Percentiles rank a stretch among this genome's conserved stretches.
Evolutionary conservation across 2,113 vertebrate species (phyloP).

Genomic region (Cyprinodon brontotheroides): DNA sequence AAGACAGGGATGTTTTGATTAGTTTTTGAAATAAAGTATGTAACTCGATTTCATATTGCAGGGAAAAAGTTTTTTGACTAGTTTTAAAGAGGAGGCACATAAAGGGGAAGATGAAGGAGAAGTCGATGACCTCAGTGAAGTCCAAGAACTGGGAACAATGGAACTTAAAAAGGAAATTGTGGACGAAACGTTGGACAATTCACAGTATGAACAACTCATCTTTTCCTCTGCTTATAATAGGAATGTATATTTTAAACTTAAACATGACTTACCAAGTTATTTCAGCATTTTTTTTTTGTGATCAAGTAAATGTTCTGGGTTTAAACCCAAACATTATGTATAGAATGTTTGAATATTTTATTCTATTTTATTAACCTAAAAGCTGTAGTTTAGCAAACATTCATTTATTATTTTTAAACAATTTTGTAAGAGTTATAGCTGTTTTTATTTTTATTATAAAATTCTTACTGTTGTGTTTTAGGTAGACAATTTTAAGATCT

Average conservation of each 20-base stretch:
- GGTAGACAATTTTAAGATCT: no score
- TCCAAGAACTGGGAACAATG: constrained; percentile 5
- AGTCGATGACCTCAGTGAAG: background rate
- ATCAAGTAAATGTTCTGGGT: background rate
- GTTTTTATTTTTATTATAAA: no score
- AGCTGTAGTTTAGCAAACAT: no score
- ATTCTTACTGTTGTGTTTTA: no score
- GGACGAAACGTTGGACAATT: constrained; percentile 21
- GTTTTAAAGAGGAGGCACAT: constrained; percentile 19
- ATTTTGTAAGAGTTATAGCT: no score
- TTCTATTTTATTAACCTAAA: no score
- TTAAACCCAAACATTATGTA: background rate
- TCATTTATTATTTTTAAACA: no score
- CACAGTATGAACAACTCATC: constrained; percentile 37
- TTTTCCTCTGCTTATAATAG: background rate
- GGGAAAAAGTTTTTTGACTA: constrained; percentile 41
- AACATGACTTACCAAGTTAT: background rate
- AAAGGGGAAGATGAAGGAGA: constrained; percentile 22
- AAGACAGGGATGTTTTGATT: background rate
- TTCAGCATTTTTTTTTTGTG: background rate
- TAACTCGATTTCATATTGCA: constrained; percentile 61
- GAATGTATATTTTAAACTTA: background rate
- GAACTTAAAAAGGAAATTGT: constrained; percentile 12
- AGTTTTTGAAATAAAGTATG: background rate
- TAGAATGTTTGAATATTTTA: no score